Conservation (phyloP, 2,888 invertebrate species). For the Acanthosepion pharaonis region DNA sequence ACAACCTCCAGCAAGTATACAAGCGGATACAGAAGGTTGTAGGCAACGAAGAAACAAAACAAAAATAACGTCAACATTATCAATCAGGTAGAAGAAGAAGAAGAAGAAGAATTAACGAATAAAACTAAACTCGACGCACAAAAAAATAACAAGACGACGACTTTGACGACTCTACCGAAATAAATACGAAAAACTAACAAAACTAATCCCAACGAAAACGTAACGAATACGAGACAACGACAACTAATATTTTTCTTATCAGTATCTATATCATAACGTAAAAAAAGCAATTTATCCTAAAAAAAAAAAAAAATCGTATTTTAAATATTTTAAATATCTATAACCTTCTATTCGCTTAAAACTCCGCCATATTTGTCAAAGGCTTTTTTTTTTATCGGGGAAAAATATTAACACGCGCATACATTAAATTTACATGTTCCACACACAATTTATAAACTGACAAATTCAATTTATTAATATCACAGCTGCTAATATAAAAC, state of each 20-base stretch:
- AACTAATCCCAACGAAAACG: background rate
- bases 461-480: no score
- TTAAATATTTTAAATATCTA: background rate
- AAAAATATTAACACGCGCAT: background rate
- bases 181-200: background rate
- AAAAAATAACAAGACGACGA: background rate
- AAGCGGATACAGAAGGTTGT: background rate
- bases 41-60: background rate
- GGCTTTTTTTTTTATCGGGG: background rate
- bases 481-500: no score
- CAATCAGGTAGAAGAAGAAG: background rate
- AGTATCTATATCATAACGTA: no score
- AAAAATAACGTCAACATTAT: background rate
- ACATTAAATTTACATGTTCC: background rate
- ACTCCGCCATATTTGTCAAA: background rate
- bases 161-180: background rate
- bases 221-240: background rate
- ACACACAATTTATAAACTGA: background rate
- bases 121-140: no score
- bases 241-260: background rate
- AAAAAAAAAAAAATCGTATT: background rate
- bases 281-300: background rate
- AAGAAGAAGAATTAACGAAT: background rate
- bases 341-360: conserved; percentile 20
- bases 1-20: background rate